These are phyloP conservation scores for Coptotermes formosanus DNA, from an alignment of 1,140 invertebrate genomes.

Conservation along the genomic window DNA sequence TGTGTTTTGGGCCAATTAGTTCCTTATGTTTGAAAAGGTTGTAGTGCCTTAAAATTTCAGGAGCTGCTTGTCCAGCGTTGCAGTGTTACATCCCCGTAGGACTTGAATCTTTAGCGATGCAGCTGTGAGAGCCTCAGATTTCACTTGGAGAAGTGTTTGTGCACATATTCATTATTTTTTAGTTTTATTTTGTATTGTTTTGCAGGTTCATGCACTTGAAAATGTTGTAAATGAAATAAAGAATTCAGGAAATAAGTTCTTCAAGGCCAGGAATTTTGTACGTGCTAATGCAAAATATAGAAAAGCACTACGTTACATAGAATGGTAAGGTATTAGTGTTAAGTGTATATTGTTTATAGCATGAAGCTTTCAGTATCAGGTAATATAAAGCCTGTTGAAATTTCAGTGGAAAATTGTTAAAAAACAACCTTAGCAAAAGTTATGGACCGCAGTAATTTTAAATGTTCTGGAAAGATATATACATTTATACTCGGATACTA, in stretches of 20 bases:
- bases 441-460: background rate
- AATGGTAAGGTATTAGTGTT: constrained; percentile 43
- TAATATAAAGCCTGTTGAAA: background rate
- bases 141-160: no score
- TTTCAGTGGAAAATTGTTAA: background rate
- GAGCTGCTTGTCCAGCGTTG: no score
- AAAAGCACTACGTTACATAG: constrained; percentile 69
- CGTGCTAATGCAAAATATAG: constrained; percentile 68
- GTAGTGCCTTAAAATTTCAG: background rate
- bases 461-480: background rate
- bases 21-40: no score
- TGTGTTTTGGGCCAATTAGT: no score
- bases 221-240: constrained; percentile 61
- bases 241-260: constrained; percentile 69
- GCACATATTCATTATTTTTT: no score
- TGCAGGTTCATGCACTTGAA: constrained; percentile 46
- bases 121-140: no score
- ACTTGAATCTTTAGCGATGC: no score
- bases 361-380: background rate
- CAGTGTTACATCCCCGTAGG: no score
- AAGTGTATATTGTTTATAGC: constrained; percentile 28
- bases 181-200: constrained; percentile 23
- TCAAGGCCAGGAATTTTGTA: constrained; percentile 57
- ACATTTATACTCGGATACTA: background rate
- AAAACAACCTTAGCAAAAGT: background rate